Percentiles rank a stretch among this genome's conserved stretches.
Conservation (phyloP, 2,888 invertebrate genomes). For the Xylophagus ater region DNA sequence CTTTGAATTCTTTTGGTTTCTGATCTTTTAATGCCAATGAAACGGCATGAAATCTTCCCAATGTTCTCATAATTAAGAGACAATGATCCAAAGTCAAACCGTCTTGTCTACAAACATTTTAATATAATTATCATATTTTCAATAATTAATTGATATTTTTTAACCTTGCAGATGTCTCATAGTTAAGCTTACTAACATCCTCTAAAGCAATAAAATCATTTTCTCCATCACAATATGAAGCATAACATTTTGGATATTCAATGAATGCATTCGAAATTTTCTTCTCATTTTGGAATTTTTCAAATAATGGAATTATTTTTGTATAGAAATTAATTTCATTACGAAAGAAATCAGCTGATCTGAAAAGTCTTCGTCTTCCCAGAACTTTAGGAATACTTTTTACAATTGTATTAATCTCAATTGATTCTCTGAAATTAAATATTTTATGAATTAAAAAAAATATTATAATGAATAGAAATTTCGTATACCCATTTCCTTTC, state of each 20-base stretch:
- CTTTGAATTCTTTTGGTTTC: slow-evolving; percentile 41
- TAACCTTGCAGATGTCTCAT: slow-evolving; percentile 36
- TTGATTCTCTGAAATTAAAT: slow-evolving; percentile 18
- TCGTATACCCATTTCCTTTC: slow-evolving; percentile 23
- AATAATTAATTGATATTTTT: background rate
- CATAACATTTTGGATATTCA: slow-evolving; percentile 42
- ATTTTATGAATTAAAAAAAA: slow-evolving; percentile 1
- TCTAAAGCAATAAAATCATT: slow-evolving; percentile 48
- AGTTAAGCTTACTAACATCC: slow-evolving; percentile 42
- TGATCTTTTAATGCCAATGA: slow-evolving; percentile 49
- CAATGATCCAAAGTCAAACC: slow-evolving; percentile 45
- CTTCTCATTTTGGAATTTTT: slow-evolving; percentile 28
- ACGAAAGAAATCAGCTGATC: slow-evolving; percentile 54
- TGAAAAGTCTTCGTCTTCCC: slow-evolving; percentile 51
- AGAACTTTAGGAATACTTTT: slow-evolving; percentile 56
- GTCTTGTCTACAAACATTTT: slow-evolving; percentile 34
- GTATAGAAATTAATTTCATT: slow-evolving; percentile 60
- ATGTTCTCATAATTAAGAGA: slow-evolving; percentile 40
- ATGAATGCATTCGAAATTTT: slow-evolving; percentile 41
- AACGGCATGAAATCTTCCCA: slow-evolving; percentile 49
- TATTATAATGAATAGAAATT: background rate
- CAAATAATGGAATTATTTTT: slow-evolving; percentile 31
- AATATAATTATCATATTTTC: background rate
- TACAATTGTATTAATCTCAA: slow-evolving; percentile 46
- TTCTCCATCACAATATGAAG: slow-evolving; percentile 41